Evolutionary conservation across 2,888 invertebrate genomes (phyloP), one percentile per base, ranked within the genome.

Genomic region (Monochamus alternatus): DNA sequence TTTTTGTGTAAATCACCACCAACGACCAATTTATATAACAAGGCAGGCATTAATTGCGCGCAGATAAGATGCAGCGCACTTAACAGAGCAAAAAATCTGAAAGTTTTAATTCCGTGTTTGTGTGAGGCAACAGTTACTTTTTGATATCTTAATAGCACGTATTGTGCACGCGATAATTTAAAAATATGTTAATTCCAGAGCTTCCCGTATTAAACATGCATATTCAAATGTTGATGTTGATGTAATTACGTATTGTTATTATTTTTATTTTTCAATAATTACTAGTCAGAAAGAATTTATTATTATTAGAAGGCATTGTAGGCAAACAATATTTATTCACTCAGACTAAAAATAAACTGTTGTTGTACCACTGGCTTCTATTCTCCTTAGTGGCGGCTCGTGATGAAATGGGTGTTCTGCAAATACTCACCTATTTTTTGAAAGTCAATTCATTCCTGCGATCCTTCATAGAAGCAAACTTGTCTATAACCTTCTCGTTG

Each of bases 31-130:
- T 73, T 73, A 73, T 63, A 47, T 73, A 67, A 66, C 66, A 63
- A 75, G 70, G 65, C 30, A 66, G 75, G 68, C 75, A 78, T 76
- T 79, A 79, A 80, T 78, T 80, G 75, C 64, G 65, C 30, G 58
- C 64, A 76, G 77, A 78, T 79, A 78, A 80, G 79, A 79, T 80
- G 78, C 74, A 76, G 75, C 77, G 69, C 74, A 80, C 67, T 80
- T 78, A 81, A 80, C 81, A 81, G 81, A 81, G 81, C 81, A 81
- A 81, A 81, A 81, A 81, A 79, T 81, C 80, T 74, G 81, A 81
- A 81, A 81, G 81, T 81, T 81, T 79, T 79, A 71, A 71, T 71
- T 71, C 63, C 71, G 62, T 47, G 38, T 71, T 62, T 71, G 52
- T 52, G 43, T 63, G 63, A 63, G 51, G 38, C 63, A 63, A 71